A percentile compares a stretch with the other conserved stretches of the same genome.
phyloP scores from a whole-genome alignment of 2,797 vertebrate species.

The Manis crassicaudata region DNA sequence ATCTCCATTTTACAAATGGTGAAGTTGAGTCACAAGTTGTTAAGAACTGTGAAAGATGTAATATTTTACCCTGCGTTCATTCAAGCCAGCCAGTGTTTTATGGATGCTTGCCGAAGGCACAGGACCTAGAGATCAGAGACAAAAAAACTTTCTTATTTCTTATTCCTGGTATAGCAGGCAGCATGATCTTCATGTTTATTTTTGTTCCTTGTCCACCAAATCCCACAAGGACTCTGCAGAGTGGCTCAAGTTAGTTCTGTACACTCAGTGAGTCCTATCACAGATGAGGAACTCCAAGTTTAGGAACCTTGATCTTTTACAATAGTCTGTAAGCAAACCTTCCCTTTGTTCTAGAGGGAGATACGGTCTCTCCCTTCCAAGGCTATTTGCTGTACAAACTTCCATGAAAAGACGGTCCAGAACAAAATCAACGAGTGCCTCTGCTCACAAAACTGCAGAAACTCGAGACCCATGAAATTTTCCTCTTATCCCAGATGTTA shows the following conservation, averaged over 20 bases:
- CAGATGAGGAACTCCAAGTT: background rate
- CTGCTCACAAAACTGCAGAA: background rate
- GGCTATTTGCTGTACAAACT: background rate
- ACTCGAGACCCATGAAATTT: background rate
- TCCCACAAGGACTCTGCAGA: background rate
- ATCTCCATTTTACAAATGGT: background rate
- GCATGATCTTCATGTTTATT: background rate
- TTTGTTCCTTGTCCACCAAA: background rate
- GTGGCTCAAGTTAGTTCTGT: background rate
- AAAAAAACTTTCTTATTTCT: background rate
- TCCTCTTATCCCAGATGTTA: background rate
- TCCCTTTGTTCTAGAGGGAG: background rate
- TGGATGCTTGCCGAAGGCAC: background rate
- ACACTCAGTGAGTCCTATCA: background rate
- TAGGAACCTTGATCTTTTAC: conserved; percentile 2
- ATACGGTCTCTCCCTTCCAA: background rate
- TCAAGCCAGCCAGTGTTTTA: background rate
- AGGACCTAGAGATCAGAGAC: background rate
- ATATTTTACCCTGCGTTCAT: background rate
- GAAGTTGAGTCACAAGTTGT: background rate
- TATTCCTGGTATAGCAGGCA: background rate
- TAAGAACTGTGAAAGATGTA: background rate
- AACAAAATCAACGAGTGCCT: background rate
- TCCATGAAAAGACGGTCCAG: background rate
- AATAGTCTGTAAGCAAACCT: background rate